Base-by-base conservation (phyloP, 2,888 invertebrate genomes). In the Agrochola lychnidis region DNA sequence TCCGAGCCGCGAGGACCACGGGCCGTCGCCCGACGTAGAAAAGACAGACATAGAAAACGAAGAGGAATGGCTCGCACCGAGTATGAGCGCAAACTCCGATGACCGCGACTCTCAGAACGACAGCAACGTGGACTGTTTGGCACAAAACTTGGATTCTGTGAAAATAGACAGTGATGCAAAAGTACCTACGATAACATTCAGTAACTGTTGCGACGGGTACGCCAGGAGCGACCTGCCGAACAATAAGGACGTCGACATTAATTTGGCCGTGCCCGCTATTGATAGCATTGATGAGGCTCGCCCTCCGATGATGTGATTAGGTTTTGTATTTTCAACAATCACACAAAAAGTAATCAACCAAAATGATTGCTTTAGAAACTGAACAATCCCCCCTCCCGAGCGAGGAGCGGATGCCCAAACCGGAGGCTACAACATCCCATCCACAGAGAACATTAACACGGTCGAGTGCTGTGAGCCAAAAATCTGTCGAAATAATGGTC, bases 391-490 rank as follows among this genome's bases (percentile, higher is more conserved):
- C 95, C 45, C 92, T 95, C 90, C 89, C 94, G 57, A 93, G 94
- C 76, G 95, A 96, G 83, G 94, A 94, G 79, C 90, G 91, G 78
- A 92, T 94, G 81, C 92, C 95, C 42, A 95, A 94, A 89, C 88
- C 91, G 70, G 96, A 95, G 81, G 92, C 95, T 10, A 90, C 94
- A 0, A 90, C 94, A 86, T 97, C 90, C 93, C 98, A 88, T 69
- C 82, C 87, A 30, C 87, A 89, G 88, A 94, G 91, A 95, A 97
- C 94, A 93, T 93, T 94, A 95, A 97, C 97, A 94, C 78, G 97
- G 91, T 93, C 96, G 94, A 97, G 97, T 85, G 97, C 97, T 45
- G 96, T 97, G 68, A 97, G 97, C 84, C 97, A 97, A 88, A 97
- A 97, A 81, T 97, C 97, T 63, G 97, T 97, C 69, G 97, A 97